Base-by-base conservation (phyloP, 2,888 invertebrate species). In the Lydus trimaculatus region DNA sequence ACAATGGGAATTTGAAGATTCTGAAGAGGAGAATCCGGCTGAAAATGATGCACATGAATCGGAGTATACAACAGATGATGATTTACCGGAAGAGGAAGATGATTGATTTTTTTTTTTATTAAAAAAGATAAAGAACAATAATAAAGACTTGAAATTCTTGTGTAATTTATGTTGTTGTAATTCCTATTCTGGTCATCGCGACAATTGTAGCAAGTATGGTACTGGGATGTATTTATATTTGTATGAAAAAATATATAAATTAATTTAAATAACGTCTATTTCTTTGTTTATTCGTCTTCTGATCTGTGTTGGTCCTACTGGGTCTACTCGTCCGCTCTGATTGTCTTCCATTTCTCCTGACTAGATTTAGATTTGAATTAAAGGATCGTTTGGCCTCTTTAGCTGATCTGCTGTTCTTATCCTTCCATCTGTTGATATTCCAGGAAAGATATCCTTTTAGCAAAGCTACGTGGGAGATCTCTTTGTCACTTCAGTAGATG, bases 1-100 rank as follows among this genome's bases (percentile, higher is more conserved):
- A n/a, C 98, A 98, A 87, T 98, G 98, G 98, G 96, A 98, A 81
- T 94, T 97, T 81, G 94, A 95, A 75, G 96, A 97, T 81, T 96
- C 97, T 61, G 97, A 98, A 82, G 93, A 93, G 68, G 90, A 89
- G 76, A 81, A 88, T 86, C 76, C 87, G 84, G 79, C 87, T 81
- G 82, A 90, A 77, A 88, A 89, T 61, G 90, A 90, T 74, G 88
- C 89, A 73, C 90, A 88, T 68, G 90, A 90, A 78, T 91, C 91
- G 71, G 91, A 91, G 81, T 90, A 90, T 79, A 90, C 91, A 36
- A 90, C 91, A 31, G 91, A 91, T 79, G 91, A 91, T 79, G 91
- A 91, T 80, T 85, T 90, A 75, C 89, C 89, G 76, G 90, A 81
- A 61, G 80, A 81, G 66, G 80, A 80, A 60, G 70, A 73, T 9